Evolutionary conservation across 2,797 vertebrate genomes (phyloP).

Genomic region (Rhinophrynus dorsalis): DNA sequence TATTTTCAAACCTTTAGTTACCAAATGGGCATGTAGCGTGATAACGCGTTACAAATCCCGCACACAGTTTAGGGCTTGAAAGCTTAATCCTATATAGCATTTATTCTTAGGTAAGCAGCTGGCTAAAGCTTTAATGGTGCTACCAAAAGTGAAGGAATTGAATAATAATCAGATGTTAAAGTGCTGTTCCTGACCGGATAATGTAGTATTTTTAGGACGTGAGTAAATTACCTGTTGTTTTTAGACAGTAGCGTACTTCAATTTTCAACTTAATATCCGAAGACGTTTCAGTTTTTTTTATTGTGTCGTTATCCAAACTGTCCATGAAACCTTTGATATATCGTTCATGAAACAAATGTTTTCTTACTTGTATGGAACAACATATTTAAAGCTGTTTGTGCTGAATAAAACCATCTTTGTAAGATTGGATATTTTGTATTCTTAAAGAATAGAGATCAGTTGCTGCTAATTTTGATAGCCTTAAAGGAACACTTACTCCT

Average conservation of each 20-base stretch:
- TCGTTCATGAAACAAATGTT: slow-evolving; percentile 69
- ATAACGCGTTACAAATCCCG: not conserved
- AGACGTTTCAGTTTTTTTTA: slow-evolving; percentile 69
- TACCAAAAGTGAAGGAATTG: slow-evolving; percentile 77
- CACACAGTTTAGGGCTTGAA: slow-evolving; percentile 15
- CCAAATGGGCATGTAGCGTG: slow-evolving; percentile 11
- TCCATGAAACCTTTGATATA: slow-evolving; percentile 73
- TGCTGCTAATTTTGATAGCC: too few species aligned
- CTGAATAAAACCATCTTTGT: slow-evolving; percentile 78
- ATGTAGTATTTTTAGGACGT: slow-evolving; percentile 75
- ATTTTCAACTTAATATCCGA: slow-evolving; percentile 71
- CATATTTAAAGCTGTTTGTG: slow-evolving; percentile 77
- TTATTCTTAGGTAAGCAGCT: slow-evolving; percentile 60
- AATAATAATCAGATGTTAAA: slow-evolving; percentile 45
- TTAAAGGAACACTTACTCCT: too few species aligned
- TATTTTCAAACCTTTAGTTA: slow-evolving; percentile 70
- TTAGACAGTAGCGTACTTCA: slow-evolving; percentile 70
- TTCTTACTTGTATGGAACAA: slow-evolving; percentile 75
- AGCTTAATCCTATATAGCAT: slow-evolving; percentile 24
- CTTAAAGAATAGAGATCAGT: too few species aligned
- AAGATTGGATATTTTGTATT: slow-evolving; percentile 60
- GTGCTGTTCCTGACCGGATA: slow-evolving; percentile 67
- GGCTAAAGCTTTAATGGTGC: slow-evolving; percentile 80
- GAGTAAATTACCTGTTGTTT: slow-evolving; percentile 67
- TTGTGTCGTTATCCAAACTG: slow-evolving; percentile 72